Conservation (phyloP, 2,113 vertebrate species). For the Hylia prasina region DNA sequence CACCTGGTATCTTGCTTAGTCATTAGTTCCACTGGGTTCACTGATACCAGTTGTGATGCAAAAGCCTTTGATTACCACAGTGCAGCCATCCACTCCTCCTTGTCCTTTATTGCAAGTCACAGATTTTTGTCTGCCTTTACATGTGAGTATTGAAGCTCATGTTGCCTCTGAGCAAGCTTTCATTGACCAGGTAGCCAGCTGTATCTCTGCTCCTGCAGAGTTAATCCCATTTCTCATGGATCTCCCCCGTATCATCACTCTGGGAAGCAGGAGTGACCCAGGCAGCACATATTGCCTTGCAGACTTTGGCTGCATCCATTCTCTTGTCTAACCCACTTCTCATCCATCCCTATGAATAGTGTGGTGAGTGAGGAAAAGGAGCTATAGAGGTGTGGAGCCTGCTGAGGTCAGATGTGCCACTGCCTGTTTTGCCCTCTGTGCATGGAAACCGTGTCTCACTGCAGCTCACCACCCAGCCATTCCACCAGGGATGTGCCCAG, state of each 20-base stretch:
- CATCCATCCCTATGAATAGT: rapidly evolving
- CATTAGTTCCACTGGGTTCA: neutral
- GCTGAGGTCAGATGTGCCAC: neutral
- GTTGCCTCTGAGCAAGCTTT: neutral
- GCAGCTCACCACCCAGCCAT: neutral
- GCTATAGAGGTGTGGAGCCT: neutral
- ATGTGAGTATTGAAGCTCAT: neutral
- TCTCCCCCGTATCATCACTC: neutral
- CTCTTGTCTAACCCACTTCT: neutral
- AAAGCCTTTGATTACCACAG: neutral
- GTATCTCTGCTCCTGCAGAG: neutral
- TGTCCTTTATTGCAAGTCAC: neutral
- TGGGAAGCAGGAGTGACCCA: neutral
- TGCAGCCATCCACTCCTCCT: neutral
- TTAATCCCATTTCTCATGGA: rapidly evolving
- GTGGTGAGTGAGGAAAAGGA: neutral
- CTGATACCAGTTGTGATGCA: neutral
- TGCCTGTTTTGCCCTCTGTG: neutral
- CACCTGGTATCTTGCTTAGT: neutral
- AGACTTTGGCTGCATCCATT: neutral
- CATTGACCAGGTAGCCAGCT: neutral
- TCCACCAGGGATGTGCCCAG: neutral
- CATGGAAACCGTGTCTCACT: neutral
- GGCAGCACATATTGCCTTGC: neutral
- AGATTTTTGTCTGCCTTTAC: neutral